Evolutionary conservation across 2,113 vertebrate species (phyloP), one percentile per base, ranked within the genome.

Genomic region (Eubucco bourcierii): DNA sequence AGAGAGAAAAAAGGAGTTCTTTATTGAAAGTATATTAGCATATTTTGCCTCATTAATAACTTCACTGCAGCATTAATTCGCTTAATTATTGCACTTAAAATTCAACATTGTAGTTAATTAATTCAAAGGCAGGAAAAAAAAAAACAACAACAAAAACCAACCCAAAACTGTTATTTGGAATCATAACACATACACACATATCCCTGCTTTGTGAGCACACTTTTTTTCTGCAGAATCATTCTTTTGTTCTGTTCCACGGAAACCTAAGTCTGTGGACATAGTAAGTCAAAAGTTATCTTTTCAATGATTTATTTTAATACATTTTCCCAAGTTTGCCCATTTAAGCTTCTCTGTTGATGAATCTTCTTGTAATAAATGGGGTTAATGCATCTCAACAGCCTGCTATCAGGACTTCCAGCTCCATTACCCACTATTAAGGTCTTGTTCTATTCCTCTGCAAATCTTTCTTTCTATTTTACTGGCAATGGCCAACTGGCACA

Each of bases 31-130:
- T 93, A 91, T 97, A 98, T 98, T 98, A 98, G 97, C 98, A 98
- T 98, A 98, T 98, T 98, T 97, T 97, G 85, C 97, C 97, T 98
- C 97, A 97, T 98, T 98, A 98, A 98, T 98, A 98, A 97, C 95
- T 97, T 97, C 94, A 93, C 97, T 97, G 97, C 94, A 96, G 98
- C 97, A 97, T 98, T 98, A 98, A 98, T 98, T 98, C 98, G 93
- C 97, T 97, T 98, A 98, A 98, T 98, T 98, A 98, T 97, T 97
- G 61, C 97, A 97, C 96, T 98, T 98, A 94, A 93, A 97, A 98
- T 98, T 98, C 97, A 98, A 96, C 96, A 97, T 97, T 95, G 97
- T 95, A 96, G 91, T 94, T 98, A 97, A 98, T 98, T 97, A 98
- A 97, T 96, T 97, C 96, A 96, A 96, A 97, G 90, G 64, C 86